These are phyloP conservation scores for Stichodactyla helianthus DNA, from an alignment of 64 coral and sea anemone genomes.

Conservation along the genomic window DNA sequence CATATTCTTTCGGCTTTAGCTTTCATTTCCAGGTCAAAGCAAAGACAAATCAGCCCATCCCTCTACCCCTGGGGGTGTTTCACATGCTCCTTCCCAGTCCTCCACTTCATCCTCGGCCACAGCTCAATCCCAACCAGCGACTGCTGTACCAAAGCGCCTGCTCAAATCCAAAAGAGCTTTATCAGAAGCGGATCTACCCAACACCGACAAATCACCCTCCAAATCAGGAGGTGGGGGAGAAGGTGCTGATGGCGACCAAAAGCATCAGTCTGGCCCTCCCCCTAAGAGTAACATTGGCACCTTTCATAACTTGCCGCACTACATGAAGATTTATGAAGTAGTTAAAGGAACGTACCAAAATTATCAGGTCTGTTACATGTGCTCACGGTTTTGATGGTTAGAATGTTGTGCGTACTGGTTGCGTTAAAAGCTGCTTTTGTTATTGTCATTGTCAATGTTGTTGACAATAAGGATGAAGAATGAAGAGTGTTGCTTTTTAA, in stretches of 20 bases:
- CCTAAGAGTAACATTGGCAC: constrained; percentile 66
- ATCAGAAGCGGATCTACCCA: constrained; percentile 70
- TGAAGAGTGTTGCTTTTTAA: too few relatives aligned
- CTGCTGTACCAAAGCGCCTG: constrained; percentile 76
- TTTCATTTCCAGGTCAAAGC: constrained; percentile 79
- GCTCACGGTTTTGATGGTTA: not conserved
- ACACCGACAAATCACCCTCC: constrained; percentile 61
- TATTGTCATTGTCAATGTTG: not conserved
- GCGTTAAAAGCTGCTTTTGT: not conserved
- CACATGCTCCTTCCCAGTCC: constrained; percentile 73
- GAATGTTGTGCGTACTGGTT: not conserved
- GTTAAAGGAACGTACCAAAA: constrained; percentile 77
- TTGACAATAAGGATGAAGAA: not conserved
- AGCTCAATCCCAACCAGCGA: not conserved
- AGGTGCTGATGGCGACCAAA: constrained; percentile 52
- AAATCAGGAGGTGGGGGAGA: constrained; percentile 46
- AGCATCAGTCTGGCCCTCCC: constrained; percentile 43
- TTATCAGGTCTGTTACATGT: constrained; percentile 49
- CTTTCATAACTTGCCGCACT: constrained; percentile 79
- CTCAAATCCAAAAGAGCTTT: constrained; percentile 74
- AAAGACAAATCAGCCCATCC: constrained; percentile 76
- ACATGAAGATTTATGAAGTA: constrained; percentile 89
- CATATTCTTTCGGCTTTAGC: constrained; percentile 30
- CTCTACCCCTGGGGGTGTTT: constrained; percentile 24
- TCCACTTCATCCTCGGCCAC: constrained; percentile 20